phyloP scores from a whole-genome alignment of 2,888 invertebrate species.

The Drosophila testacea region DNA sequence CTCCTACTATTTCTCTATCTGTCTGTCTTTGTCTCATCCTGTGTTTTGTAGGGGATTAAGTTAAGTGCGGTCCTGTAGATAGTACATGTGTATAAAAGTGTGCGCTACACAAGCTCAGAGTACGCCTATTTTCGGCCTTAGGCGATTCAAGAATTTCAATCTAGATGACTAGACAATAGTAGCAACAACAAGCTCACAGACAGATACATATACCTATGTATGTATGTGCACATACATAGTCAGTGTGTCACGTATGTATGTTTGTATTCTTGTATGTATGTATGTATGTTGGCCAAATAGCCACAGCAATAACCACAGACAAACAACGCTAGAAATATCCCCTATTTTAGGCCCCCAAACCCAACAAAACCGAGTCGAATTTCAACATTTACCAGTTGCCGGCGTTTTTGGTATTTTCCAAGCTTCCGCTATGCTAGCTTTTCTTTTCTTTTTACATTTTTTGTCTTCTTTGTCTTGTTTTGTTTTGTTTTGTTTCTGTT shows the following conservation, averaged over 20 bases:
- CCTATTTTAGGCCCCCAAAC: background rate
- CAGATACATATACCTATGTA: background rate
- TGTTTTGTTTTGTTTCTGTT: constrained; percentile 13
- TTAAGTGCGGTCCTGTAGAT: constrained; percentile 10
- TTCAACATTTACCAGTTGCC: constrained; percentile 36
- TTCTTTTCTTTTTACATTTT: constrained; percentile 10
- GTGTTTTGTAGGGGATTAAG: background rate
- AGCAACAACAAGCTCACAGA: constrained; percentile 30
- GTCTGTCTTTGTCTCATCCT: background rate
- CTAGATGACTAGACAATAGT: constrained; percentile 49
- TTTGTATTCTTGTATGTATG: constrained; percentile 3
- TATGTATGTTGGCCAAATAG: constrained; percentile 47
- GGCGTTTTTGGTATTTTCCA: constrained; percentile 20
- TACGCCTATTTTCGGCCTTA: constrained; percentile 20
- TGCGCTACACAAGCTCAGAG: constrained; percentile 1
- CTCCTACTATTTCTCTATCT: background rate
- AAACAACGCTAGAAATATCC: constrained; percentile 48
- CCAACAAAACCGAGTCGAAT: background rate
- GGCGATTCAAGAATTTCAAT: constrained; percentile 50
- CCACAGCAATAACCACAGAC: constrained; percentile 65
- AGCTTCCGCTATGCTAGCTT: constrained; percentile 20
- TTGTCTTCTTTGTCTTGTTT: constrained; percentile 11
- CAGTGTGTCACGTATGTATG: constrained; percentile 21
- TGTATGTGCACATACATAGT: background rate
- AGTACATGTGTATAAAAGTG: background rate